phyloP scores from a whole-genome alignment of 1,140 invertebrate genomes.

The Drosophila bocki region DNA sequence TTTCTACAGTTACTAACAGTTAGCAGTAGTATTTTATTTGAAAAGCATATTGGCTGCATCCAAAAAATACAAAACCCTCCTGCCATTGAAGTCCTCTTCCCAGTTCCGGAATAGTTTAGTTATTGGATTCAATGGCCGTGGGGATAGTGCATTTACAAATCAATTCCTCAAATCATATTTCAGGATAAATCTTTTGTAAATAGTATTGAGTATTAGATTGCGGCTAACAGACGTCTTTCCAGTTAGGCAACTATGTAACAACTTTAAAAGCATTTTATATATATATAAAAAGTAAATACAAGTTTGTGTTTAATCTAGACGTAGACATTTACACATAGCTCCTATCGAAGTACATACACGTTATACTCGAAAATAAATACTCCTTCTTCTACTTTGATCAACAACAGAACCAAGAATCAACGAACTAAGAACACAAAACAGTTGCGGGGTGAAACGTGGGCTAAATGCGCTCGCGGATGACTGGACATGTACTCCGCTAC shows the following conservation, averaged over 20 bases:
- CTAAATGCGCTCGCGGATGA: slow-evolving; percentile 37
- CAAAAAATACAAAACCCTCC: slow-evolving; percentile 27
- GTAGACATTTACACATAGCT: slow-evolving; percentile 52
- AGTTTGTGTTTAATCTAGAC: slow-evolving; percentile 28
- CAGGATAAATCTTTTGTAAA: slow-evolving; percentile 72
- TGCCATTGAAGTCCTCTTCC: slow-evolving; percentile 3
- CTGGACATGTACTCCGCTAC: slow-evolving; percentile 19
- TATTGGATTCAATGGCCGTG: slow-evolving; percentile 21
- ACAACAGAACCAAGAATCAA: slow-evolving; percentile 30
- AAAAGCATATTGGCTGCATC: slow-evolving; percentile 47
- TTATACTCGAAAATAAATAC: slow-evolving; percentile 69
- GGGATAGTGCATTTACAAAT: slow-evolving; percentile 61
- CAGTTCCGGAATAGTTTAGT: slow-evolving; percentile 3
- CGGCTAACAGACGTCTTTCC: slow-evolving; percentile 32
- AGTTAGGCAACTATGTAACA: slow-evolving; percentile 51
- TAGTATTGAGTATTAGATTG: slow-evolving; percentile 58
- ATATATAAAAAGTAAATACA: slow-evolving; percentile 39
- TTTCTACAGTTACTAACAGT: slow-evolving; percentile 66
- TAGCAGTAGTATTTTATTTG: slow-evolving; percentile 62
- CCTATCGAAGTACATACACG: slow-evolving; percentile 32
- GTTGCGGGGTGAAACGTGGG: slow-evolving; percentile 10
- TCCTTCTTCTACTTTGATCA: slow-evolving; percentile 46
- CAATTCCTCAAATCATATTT: slow-evolving; percentile 81
- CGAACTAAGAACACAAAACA: slow-evolving; percentile 51
- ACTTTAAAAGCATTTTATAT: slow-evolving; percentile 51